Percentiles rank a stretch among this genome's conserved stretches.
Conservation (phyloP, 1,140 invertebrate genomes). For the Lepidurus arcticus region DNA sequence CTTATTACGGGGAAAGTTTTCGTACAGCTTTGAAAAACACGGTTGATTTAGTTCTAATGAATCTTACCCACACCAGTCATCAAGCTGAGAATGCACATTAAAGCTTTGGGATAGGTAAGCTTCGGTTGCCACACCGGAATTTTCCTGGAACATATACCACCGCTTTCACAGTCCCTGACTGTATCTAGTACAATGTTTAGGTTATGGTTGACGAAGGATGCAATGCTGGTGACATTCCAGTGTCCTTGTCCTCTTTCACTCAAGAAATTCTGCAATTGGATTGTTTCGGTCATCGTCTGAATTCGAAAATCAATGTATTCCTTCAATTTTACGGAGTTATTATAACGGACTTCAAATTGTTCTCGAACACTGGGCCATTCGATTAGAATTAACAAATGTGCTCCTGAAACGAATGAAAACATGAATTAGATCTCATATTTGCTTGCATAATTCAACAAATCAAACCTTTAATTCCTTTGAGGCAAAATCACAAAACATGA, state of each 20-base stretch:
- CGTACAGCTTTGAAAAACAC: too few species aligned
- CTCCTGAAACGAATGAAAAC: background rate
- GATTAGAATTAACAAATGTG: background rate
- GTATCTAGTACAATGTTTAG: background rate
- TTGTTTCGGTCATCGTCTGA: background rate
- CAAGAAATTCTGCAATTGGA: background rate
- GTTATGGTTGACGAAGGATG: background rate
- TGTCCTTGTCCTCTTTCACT: background rate
- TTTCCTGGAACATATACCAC: background rate
- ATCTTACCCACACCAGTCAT: constrained; percentile 14
- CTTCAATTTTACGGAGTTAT: background rate
- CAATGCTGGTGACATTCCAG: background rate
- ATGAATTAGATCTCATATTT: background rate
- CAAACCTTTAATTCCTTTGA: too few species aligned
- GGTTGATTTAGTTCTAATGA: background rate
- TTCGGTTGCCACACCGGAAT: background rate
- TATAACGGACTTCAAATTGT: background rate
- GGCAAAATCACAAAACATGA: background rate
- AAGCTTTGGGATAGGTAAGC: background rate
- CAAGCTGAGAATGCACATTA: constrained; percentile 9
- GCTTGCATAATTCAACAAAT: too few species aligned
- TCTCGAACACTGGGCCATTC: background rate
- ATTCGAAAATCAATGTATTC: background rate
- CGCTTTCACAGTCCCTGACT: background rate
- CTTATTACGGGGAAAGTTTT: too few species aligned